A percentile compares a stretch with the other conserved stretches of the same genome.
Evolutionary conservation across 2,888 invertebrate genomes (phyloP).

Genomic region (Cataglyphis cursor): DNA sequence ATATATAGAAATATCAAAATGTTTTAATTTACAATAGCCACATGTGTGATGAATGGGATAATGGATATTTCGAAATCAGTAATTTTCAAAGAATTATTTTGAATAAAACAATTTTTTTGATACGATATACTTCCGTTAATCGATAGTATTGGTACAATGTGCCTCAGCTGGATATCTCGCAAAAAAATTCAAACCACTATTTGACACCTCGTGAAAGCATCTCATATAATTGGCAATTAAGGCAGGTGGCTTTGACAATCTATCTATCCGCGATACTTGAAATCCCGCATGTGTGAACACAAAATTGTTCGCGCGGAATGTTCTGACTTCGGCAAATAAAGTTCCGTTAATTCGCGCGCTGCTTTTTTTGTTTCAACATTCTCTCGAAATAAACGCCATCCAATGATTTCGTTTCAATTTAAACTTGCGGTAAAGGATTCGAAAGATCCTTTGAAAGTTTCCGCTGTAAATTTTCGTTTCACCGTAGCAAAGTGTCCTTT

Average conservation of each 20-base stretch:
- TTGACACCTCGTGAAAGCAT: slow-evolving; percentile 63
- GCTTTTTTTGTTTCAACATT: slow-evolving; percentile 46
- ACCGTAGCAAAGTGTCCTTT: slow-evolving; percentile 26
- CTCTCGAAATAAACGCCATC: slow-evolving; percentile 55
- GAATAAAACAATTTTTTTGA: slow-evolving; percentile 16
- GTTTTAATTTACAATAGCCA: slow-evolving; percentile 19
- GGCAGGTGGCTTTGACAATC: slow-evolving; percentile 73
- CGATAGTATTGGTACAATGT: slow-evolving; percentile 5
- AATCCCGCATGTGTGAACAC: slow-evolving; percentile 64
- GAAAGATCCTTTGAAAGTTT: slow-evolving; percentile 25
- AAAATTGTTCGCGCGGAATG: slow-evolving; percentile 61
- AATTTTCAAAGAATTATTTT: slow-evolving; percentile 26
- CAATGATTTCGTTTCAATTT: slow-evolving; percentile 66
- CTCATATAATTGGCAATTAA: slow-evolving; percentile 75
- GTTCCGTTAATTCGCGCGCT: slow-evolving; percentile 63
- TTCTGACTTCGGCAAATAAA: slow-evolving; percentile 65
- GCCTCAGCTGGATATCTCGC: slow-evolving; percentile 34
- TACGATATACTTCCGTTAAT: slow-evolving; percentile 25
- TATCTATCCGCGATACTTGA: slow-evolving; percentile 59
- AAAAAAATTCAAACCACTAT: slow-evolving; percentile 56
- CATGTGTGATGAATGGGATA: slow-evolving; percentile 1
- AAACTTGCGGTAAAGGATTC: slow-evolving; percentile 26
- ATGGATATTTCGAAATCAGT: slow-evolving; percentile 3
- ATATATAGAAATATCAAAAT: neutral
- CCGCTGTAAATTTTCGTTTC: slow-evolving; percentile 58